Evolutionary conservation across 2,797 vertebrate genomes (phyloP).

Genomic region (Adrianichthys oophorus): DNA sequence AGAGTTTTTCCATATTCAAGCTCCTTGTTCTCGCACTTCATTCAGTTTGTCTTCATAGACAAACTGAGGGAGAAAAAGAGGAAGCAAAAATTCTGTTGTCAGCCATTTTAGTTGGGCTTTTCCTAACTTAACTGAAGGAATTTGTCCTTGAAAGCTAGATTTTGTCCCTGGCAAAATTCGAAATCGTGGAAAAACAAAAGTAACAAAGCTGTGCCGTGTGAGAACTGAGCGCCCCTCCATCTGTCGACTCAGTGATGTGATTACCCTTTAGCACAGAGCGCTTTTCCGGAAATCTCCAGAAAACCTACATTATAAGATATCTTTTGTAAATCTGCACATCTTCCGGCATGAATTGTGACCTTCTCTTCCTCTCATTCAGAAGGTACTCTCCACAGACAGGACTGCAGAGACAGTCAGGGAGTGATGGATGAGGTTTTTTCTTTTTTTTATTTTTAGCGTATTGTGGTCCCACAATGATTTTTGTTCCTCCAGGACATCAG

Average conservation of each 20-base stretch:
- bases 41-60: no score
- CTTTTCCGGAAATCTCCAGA: constrained; percentile 55
- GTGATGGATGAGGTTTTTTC: constrained; percentile 63
- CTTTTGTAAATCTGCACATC: constrained; percentile 52
- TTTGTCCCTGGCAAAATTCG: constrained; percentile 30
- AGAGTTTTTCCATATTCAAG: constrained; percentile 9
- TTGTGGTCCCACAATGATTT: constrained; percentile 43
- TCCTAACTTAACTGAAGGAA: constrained; percentile 31
- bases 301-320: constrained; percentile 51
- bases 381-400: constrained; percentile 36
- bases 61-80: constrained; percentile 1
- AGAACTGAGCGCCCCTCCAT: constrained; percentile 59
- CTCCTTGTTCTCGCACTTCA: not conserved
- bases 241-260: constrained; percentile 65
- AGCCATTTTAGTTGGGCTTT: constrained; percentile 15
- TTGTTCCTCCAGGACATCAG: constrained; percentile 59
- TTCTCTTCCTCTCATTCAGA: constrained; percentile 34
- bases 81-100: constrained; percentile 17
- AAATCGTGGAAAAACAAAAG: constrained; percentile 22
- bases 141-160: constrained; percentile 9
- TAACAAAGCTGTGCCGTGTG: constrained; percentile 36
- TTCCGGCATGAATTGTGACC: constrained; percentile 53
- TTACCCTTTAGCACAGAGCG: constrained; percentile 61
- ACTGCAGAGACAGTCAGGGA: constrained; percentile 40
- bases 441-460: constrained; percentile 18